Base-by-base conservation (phyloP, 2,888 invertebrate species). In the Tetragonula carbonaria region DNA sequence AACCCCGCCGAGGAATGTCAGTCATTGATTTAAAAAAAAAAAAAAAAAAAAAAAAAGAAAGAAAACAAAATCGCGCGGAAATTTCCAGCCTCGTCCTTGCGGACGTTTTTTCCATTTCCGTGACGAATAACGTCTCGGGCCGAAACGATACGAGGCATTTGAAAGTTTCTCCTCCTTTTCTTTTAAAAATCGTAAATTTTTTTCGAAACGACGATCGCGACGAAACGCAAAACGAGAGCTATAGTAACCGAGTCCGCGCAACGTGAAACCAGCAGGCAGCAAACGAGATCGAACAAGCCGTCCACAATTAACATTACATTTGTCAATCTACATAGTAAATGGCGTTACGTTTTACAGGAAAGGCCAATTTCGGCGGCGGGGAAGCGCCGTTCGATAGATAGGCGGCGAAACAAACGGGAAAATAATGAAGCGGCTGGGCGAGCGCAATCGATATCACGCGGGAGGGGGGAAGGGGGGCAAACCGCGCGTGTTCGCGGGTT, bases 1-100 rank as follows among this genome's bases (percentile, higher is more conserved):
- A 65, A 76, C 67, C 71, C 59, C 28, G 38, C 21, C 33, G 33
- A 65, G 59, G 66, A 50, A 78, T 71, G 76, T 59, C 77, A 66
- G 14, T 70, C 73, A 62, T 70, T 62, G 75, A 76, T 75, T 51
- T n/a, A n/a, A 21, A 33, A 33, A 33, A 33, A 33, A 33, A 33
- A 33, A 33, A 33, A 3, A 33, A 33, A 33, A 33, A 33, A 3
- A 33, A 33, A 33, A 3, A 33, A 53, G 16, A 71, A 70, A 82
- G 18, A 28, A 28, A 28, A 28, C 28, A 28, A 28, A 28, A 62
- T 33, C 45, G 28, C 8, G 21, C 21, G 62, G 57, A 62, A 62
- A 62, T 62, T 62, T 62, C 16, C 8, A 16, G 23, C 62, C 53
- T 53, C 16, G 14, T 18, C 14, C 4, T 18, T 28, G 62, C 23